Base-by-base conservation (phyloP, 2,888 invertebrate genomes). In the Sarcophaga subvicina region DNA sequence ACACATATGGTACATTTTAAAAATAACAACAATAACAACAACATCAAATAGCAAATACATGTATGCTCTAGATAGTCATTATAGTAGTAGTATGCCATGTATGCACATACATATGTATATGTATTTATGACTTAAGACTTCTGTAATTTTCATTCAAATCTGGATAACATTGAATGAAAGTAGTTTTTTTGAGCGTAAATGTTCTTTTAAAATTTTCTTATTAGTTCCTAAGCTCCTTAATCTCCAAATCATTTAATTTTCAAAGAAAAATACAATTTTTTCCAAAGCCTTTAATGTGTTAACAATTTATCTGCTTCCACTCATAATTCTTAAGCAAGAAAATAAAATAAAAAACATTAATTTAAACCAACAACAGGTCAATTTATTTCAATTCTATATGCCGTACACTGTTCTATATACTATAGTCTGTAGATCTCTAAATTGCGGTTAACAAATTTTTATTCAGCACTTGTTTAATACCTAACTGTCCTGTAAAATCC, bases 281-380 rank as follows among this genome's bases (percentile, higher is more conserved):
- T 77, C 27, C 27, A 27, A 73, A 73, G 69, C 54, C 77, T 77
- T 73, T 73, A 80, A 83, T 78, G 86, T 83, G 80, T 83, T 77
- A 83, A 17, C 54, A 54, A 80, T 20, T 54, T 76, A 63, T 63
- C 60, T 17, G n/a, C 10, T 12, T 70, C 5, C 27, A 20, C 62
- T 64, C 12, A 12, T 25, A 8, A 37, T 37, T 37, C 37, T 37
- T 37, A 37, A 37, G 37, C 0, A 8, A 3, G 37, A 71, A 60
- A 67, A 25, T 25, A 45, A 67, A 59, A 69, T 70, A 25, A 25
- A 45, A 17, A 73, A 63, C 54, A 62, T 54, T 1, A 54, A 54
- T 54, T 54, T 12, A 3, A 12, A 12, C 17, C 17, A 14, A 17
- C 49, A 49, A 17, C 54, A 63, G 69, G 22, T 73, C 5, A 22